Evolutionary conservation across 2,797 vertebrate species (phyloP), one percentile per base, ranked within the genome.

Genomic region (Sebastiscus tertius): DNA sequence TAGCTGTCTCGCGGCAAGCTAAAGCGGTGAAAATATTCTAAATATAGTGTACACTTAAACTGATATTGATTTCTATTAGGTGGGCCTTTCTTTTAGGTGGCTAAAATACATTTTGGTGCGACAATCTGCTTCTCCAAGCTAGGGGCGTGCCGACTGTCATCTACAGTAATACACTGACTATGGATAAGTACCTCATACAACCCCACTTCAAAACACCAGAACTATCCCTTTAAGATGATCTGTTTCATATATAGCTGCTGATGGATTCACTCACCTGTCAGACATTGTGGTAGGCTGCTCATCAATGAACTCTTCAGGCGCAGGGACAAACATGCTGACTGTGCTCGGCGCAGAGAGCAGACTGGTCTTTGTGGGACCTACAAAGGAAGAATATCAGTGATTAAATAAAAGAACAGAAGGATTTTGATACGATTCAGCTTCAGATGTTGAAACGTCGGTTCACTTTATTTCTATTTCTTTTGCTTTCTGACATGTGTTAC

Each of bases 311-410:
- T 99, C 99, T 88, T 99, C 99, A 0, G 99, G 98, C 0, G 98
- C 97, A 1, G 98, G 98, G 33, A 99, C 98, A 83, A 99, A 99
- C 98, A 99, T 99, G 90, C 98, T 99, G 89, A 97, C 97, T 8
- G 98, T 98, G 92, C 99, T 99, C 4, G 98, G 98, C 49, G 98
- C 98, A 22, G 98, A 99, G 39, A 99, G 95, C 77, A 99, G 95
- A 86, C 98, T 99, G 88, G 97, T 98, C 93, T 99, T 99, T 2
- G 97, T 99, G 12, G 97, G 97, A 85, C 97, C 99, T 99, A 81
- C 29, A 39, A 65, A 76, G 13, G 14, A 64, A 66, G 31, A 72
- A 46, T 0, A 64, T 29, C 10, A 39, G 55, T 29, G 7, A 29
- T 62, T 10, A 75, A 33, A 66, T 60, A 13, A 63, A 74, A 67